phyloP scores from a whole-genome alignment of 2,113 vertebrate species.

The Caloenas nicobarica region DNA sequence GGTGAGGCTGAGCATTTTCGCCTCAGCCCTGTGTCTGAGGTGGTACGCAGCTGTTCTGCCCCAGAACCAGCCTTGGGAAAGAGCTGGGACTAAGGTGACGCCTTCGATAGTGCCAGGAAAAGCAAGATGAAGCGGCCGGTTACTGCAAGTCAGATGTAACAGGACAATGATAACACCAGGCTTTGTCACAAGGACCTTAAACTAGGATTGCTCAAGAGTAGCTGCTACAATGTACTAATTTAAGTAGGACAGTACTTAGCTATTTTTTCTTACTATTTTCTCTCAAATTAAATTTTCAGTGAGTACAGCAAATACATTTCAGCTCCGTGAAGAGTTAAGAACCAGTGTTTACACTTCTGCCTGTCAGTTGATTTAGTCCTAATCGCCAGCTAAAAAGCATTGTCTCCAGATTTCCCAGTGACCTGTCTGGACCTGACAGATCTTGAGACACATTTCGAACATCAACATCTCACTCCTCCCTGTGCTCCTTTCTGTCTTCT shows the following conservation, averaged over 20 bases:
- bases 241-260: neutral
- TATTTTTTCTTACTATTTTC: neutral
- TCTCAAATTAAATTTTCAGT: neutral
- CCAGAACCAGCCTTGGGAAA: neutral
- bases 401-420: neutral
- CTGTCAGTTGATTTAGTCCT: neutral
- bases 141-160: neutral
- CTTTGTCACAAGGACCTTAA: neutral
- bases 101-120: neutral
- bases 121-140: neutral
- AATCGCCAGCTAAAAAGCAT: neutral
- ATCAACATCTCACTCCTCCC: neutral
- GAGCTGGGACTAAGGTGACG: fast-evolving
- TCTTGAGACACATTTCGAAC: neutral
- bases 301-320: neutral
- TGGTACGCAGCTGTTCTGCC: neutral
- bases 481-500: neutral
- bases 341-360: neutral
- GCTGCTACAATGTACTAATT: neutral
- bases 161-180: neutral
- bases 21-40: neutral
- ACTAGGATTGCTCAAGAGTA: neutral
- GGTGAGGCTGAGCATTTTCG: neutral
- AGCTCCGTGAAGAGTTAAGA: neutral
- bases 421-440: conserved; percentile 27